Evolutionary conservation across 2,113 vertebrate species (phyloP), one percentile per base, ranked within the genome.

Genomic region (Etia nguti): DNA sequence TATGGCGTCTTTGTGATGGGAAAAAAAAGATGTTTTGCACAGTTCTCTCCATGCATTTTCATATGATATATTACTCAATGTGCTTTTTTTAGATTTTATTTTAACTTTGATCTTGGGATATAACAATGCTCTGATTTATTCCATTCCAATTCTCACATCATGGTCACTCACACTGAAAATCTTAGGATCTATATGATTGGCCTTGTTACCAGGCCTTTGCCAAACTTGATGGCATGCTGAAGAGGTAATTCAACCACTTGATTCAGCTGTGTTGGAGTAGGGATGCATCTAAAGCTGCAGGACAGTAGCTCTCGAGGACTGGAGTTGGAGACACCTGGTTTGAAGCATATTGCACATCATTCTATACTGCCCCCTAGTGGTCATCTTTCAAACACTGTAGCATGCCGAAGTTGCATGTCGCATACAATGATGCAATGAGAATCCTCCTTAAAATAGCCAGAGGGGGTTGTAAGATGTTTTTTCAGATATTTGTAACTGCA

Each of bases 331-430:
- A 57, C 56, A 26, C 2, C 7, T 15, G 24, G 56, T 57, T 59
- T 59, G 13, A 59, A 59, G 56, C 56, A 59, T 29, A 5, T 16
- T 0, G 2, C 13, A 15, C 1, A 16, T 2, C 13, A 29, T 59
- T 59, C 4, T 59, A 1, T 59, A 29, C 7, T 0, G 8, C 24
- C 24, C 13, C 29, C 38, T 2, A 5, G 4, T 59, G 0, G 8
- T 59, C 56, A 59, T 59, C 24, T 29, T 29, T 9, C 24, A 29
- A 8, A 2, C 24, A 59, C 9, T 29, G 13, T 29, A 29, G 56
- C 13, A 59, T 59, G 24, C 56, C 0, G 1, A 59, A 59, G 13
- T 59, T 59, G 0, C 56, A 59, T 9, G 56, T 29, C 24, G 2
- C 54, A 56, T 56, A 57, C 13, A 29, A 57, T 16, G 56, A 57